Evolutionary conservation across 2,113 vertebrate genomes (phyloP).

Genomic region (Alouatta palliata): DNA sequence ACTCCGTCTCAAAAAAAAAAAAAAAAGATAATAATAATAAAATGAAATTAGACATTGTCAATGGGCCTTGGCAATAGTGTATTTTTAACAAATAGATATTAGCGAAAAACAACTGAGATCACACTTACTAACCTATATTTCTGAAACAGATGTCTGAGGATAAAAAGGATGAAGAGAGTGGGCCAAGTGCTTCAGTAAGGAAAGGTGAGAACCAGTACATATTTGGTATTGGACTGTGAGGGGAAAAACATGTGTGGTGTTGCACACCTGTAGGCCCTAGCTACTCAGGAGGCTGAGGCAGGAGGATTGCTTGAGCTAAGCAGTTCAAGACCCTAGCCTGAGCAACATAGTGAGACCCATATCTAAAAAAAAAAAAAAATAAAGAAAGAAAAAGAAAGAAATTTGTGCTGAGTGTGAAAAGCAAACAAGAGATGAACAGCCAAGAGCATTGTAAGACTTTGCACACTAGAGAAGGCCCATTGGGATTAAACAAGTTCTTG

Average conservation of each 20-base stretch:
- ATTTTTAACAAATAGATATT: not conserved
- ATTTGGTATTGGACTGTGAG: not conserved
- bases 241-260: not conserved
- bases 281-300: not conserved
- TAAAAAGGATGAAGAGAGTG: not conserved
- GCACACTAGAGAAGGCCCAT: not conserved
- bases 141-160: slow-evolving; percentile 65
- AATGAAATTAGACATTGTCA: not conserved
- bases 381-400: no score
- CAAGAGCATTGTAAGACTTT: not conserved
- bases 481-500: not conserved
- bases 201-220: slow-evolving; percentile 38
- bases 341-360: not conserved
- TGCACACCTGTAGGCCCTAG: not conserved
- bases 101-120: not conserved
- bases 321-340: not conserved
- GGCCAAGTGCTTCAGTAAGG: slow-evolving; percentile 8
- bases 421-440: not conserved
- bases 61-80: not conserved
- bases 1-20: no score
- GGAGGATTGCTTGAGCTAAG: not conserved
- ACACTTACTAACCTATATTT: not conserved
- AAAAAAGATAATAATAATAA: no score
- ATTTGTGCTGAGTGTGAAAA: not conserved
- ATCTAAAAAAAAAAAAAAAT: not conserved